These are phyloP conservation scores for Neodon shergylaensis DNA, from an alignment of 2,113 vertebrate genomes.

Conservation along the genomic window DNA sequence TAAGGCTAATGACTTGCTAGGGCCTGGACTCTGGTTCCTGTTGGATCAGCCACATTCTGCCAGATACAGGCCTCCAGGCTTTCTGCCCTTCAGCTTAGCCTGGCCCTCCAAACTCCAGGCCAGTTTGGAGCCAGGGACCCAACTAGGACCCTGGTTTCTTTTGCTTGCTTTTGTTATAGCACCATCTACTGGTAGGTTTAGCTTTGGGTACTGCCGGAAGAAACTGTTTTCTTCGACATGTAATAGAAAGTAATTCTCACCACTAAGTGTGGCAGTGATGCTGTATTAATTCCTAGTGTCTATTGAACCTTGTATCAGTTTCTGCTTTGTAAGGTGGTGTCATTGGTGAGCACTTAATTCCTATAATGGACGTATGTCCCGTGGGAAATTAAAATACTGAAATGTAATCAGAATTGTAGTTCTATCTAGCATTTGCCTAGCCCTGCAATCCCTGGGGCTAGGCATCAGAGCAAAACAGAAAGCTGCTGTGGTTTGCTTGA, in stretches of 20 bases:
- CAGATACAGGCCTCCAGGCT: too few species aligned
- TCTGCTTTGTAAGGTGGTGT: background rate
- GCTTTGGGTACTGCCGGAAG: background rate
- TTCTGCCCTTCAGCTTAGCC: background rate
- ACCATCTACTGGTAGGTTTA: conserved; percentile 63
- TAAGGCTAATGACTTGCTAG: too few species aligned
- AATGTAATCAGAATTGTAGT: background rate
- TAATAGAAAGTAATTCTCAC: background rate
- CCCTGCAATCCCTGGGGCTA: background rate
- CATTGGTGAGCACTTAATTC: background rate
- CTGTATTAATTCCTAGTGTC: accelerated
- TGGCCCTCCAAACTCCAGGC: background rate
- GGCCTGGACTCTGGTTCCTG: background rate
- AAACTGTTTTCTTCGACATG: background rate
- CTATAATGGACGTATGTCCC: background rate
- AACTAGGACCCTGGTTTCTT: background rate
- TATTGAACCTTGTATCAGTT: accelerated
- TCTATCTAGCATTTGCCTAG: background rate
- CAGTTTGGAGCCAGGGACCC: too few species aligned
- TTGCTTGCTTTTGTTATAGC: conserved; percentile 45
- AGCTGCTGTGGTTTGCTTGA: background rate
- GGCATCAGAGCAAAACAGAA: background rate
- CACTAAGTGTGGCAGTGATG: background rate
- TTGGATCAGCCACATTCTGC: accelerated
- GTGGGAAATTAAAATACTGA: background rate